A percentile compares a stretch with the other conserved stretches of the same genome.
phyloP scores from a whole-genome alignment of 2,113 vertebrate genomes.

The Potamarius usumacintae region DNA sequence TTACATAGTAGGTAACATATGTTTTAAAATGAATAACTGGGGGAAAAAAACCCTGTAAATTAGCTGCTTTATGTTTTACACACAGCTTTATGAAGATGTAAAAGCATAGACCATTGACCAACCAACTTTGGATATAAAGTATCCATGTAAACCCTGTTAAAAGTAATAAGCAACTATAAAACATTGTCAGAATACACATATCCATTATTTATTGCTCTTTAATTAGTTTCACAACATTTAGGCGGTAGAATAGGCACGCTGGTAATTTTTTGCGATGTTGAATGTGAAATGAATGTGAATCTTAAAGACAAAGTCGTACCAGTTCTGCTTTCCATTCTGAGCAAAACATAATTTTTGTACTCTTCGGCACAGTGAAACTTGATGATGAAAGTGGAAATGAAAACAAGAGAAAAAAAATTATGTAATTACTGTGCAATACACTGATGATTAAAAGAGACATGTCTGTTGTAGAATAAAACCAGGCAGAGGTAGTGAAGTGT shows the following conservation, averaged over 20 bases:
- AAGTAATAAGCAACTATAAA: neutral
- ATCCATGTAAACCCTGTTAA: neutral
- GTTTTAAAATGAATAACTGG: neutral
- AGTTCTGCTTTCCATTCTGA: conserved; percentile 47
- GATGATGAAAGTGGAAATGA: neutral
- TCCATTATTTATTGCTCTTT: neutral
- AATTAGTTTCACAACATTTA: neutral
- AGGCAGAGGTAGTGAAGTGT: neutral
- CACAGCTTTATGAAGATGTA: neutral
- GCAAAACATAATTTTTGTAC: neutral
- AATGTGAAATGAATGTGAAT: conserved; percentile 34
- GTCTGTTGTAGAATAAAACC: neutral
- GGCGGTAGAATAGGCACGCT: neutral
- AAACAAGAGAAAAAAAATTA: neutral
- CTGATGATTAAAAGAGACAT: neutral
- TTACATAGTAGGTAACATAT: neutral
- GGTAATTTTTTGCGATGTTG: neutral
- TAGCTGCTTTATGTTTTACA: neutral
- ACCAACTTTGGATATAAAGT: neutral
- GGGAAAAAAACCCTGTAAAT: neutral
- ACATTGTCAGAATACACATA: neutral
- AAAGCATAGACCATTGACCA: neutral
- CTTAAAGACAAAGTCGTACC: conserved; percentile 9
- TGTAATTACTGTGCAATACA: neutral
- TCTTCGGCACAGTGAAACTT: neutral